A percentile compares a stretch with the other conserved stretches of the same genome.
Conservation (phyloP, 2,888 invertebrate genomes). For the Dryocosmus kuriphilus region DNA sequence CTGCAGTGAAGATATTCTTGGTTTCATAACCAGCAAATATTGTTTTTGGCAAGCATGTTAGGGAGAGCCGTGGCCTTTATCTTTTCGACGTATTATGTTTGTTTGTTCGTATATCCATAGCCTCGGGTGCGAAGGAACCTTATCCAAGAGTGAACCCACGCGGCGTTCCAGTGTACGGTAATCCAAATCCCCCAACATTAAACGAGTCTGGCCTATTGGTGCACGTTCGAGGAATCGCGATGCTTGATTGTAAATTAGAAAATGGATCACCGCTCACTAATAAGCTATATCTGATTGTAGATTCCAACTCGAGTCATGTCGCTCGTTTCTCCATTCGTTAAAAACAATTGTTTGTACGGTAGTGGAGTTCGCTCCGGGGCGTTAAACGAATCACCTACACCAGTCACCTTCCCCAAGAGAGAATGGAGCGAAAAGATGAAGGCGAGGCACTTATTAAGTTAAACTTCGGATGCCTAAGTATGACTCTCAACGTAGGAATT, state of each 20-base stretch:
- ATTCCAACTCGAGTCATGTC: conserved; percentile 29
- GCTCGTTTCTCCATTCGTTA: not conserved
- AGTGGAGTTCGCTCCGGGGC: conserved; percentile 46
- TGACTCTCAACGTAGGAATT: conserved; percentile 68
- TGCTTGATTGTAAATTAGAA: conserved; percentile 21
- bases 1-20: not conserved
- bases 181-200: not conserved
- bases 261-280: conserved; percentile 41
- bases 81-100: conserved; percentile 43
- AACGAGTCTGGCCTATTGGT: conserved; percentile 14
- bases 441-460: conserved; percentile 72
- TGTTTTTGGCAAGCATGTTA: conserved; percentile 39
- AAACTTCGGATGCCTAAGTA: conserved; percentile 66
- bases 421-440: conserved; percentile 52
- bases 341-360: conserved; percentile 42
- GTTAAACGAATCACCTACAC: conserved; percentile 49
- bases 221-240: not conserved
- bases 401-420: conserved; percentile 40
- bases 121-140: conserved; percentile 12
- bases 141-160: conserved; percentile 26
- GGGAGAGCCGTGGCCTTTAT: conserved; percentile 42
- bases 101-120: conserved; percentile 25
- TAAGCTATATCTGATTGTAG: conserved; percentile 43
- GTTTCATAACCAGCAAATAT: conserved; percentile 33
- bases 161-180: not conserved